These are phyloP conservation scores for Dolichoris vasculosae DNA, from an alignment of 1,140 invertebrate genomes.

Conservation along the genomic window DNA sequence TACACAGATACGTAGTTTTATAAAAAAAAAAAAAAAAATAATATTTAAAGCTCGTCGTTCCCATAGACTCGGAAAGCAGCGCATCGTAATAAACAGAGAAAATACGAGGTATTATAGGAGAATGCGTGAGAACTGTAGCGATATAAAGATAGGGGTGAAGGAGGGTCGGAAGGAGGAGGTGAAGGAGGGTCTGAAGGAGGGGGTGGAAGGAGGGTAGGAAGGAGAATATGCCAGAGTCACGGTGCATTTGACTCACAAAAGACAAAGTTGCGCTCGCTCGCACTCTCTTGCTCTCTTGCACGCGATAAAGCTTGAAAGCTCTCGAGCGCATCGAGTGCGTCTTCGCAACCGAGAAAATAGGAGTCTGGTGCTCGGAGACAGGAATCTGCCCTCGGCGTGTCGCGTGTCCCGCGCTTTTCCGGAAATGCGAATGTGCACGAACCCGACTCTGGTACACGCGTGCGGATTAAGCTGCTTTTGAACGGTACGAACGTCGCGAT, in stretches of 20 bases:
- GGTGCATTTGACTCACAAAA: slow-evolving; percentile 56
- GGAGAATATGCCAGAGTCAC: slow-evolving; percentile 39
- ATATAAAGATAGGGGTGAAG: slow-evolving; percentile 22
- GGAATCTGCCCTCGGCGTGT: background rate
- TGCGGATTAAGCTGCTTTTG: slow-evolving; percentile 43
- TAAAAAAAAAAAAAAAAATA: too few relatives aligned
- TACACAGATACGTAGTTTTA: background rate
- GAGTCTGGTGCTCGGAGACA: too few relatives aligned
- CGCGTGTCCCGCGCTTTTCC: background rate
- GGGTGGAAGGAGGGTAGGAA: slow-evolving; percentile 47
- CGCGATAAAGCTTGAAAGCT: slow-evolving; percentile 61
- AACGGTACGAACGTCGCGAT: slow-evolving; percentile 42
- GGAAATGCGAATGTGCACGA: slow-evolving; percentile 27
- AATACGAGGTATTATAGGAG: slow-evolving; percentile 8
- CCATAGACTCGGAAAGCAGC: background rate
- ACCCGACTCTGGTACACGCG: background rate
- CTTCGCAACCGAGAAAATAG: slow-evolving; percentile 40
- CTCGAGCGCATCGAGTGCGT: slow-evolving; percentile 39
- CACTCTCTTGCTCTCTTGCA: slow-evolving; percentile 12
- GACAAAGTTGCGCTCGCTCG: slow-evolving; percentile 54
- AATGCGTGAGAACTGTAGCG: slow-evolving; percentile 22
- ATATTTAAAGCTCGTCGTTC: background rate
- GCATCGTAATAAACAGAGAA: slow-evolving; percentile 10
- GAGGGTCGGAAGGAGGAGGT: slow-evolving; percentile 52
- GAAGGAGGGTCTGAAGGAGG: slow-evolving; percentile 1